phyloP scores from a whole-genome alignment of 2,797 vertebrate genomes.

The Craterocephalus amniculus region DNA sequence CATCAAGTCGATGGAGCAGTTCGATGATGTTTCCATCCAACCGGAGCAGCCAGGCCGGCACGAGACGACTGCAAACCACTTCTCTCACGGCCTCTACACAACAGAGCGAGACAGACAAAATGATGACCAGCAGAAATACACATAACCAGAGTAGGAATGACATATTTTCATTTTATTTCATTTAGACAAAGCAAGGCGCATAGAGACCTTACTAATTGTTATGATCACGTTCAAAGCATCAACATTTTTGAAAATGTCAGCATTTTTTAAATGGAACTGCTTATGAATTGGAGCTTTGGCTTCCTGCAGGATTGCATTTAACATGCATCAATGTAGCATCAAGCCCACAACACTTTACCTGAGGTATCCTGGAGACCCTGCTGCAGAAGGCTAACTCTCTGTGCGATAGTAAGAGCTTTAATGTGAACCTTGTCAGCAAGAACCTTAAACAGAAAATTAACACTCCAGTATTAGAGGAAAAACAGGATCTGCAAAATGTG shows the following conservation, averaged over 20 bases:
- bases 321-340: neutral
- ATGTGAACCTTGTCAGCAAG: slow-evolving; percentile 95
- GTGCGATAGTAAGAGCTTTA: slow-evolving; percentile 91
- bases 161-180: neutral
- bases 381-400: slow-evolving; percentile 92
- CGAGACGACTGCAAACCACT: slow-evolving; percentile 83
- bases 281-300: too few species aligned
- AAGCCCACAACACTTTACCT: slow-evolving; percentile 78
- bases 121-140: neutral
- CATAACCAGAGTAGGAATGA: neutral
- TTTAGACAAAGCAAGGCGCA: neutral
- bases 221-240: neutral
- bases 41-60: slow-evolving; percentile 89
- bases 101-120: neutral
- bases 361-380: slow-evolving; percentile 92
- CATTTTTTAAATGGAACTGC: too few species aligned
- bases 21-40: slow-evolving; percentile 87
- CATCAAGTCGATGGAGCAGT: slow-evolving; percentile 92
- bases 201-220: neutral
- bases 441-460: slow-evolving; percentile 80
- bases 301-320: neutral
- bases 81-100: slow-evolving; percentile 88
- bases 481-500: neutral
- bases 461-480: neutral
- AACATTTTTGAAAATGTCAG: too few species aligned